Evolutionary conservation across 2,888 invertebrate genomes (phyloP), one percentile per base, ranked within the genome.

Genomic region (Melieria omissa): DNA sequence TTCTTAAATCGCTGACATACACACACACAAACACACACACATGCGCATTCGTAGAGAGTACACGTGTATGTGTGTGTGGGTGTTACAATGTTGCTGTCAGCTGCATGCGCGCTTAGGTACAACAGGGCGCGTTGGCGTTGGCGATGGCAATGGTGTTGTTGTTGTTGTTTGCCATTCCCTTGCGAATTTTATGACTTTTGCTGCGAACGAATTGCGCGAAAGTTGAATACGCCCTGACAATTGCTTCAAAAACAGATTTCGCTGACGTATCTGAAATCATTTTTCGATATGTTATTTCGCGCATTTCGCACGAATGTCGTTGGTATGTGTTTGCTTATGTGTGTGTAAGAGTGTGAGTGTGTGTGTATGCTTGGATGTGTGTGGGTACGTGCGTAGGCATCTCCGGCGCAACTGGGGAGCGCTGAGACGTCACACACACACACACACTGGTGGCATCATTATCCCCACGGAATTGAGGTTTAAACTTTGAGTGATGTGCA

Each of bases 1-100:
- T 76, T 76, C 76, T 80, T 77, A 82, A 82, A 82, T 82, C 82
- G 80, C 76, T 68, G 75, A 80, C 77, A 82, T 80, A 82, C 79
- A 81, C 78, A n/a, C 42, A 16, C 62, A n/a, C 10, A 16, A 4
- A 16, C 8, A 55, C n/a, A 55, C 55, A 14, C 14, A 16, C 41
- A 2, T 1, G 41, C 41, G 7, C 9, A 42, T 46, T n/a, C 49
- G 49, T 41, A 58, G n/a, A 47, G 29, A 29, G 29, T 29, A 29
- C 29, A 29, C 29, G 29, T 29, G 29, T 29, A 29, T 29, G 29
- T 29, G 29, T 29, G 29, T 29, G 29, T 29, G 29, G 29, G 29
- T 29, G 29, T 29, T 29, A 29, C 29, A 29, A 29, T 29, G 29
- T 29, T 29, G 29, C 3, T 29, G 29, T 29, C 29, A 29, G 29